Conservation (phyloP, 2,888 invertebrate genomes). For the Antitype chi region DNA sequence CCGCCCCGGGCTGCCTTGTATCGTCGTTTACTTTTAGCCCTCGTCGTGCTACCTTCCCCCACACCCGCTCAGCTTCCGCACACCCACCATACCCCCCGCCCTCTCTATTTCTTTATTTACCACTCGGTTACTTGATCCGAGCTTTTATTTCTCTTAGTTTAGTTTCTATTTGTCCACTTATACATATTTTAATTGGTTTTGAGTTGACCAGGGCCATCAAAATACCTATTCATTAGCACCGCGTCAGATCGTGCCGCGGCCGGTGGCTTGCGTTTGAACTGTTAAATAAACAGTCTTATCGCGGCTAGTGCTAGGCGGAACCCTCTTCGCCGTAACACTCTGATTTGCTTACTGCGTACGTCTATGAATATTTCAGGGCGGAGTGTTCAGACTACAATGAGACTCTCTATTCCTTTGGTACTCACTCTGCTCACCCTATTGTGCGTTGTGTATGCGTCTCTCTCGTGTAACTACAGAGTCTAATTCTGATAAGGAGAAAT, state of each 20-base stretch:
- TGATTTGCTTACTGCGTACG: no score
- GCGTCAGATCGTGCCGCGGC: not conserved
- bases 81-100: not conserved
- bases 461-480: no score
- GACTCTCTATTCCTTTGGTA: not conserved
- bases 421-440: not conserved
- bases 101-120: slow-evolving; percentile 57
- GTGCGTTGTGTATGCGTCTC: not conserved
- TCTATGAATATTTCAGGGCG: not conserved
- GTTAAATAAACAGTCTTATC: not conserved
- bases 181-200: slow-evolving; percentile 53
- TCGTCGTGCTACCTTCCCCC: not conserved
- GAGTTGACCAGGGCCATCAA: slow-evolving; percentile 20
- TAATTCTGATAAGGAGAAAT: not conserved
- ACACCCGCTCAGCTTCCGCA: not conserved
- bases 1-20: slow-evolving; percentile 33
- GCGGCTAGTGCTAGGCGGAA: not conserved
- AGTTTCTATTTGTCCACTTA: slow-evolving; percentile 44
- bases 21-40: slow-evolving; percentile 49
- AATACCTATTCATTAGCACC: slow-evolving; percentile 17
- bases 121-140: slow-evolving; percentile 38
- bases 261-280: not conserved
- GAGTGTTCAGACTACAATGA: not conserved
- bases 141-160: slow-evolving; percentile 44
- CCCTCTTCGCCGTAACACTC: not conserved